Evolutionary conservation across 2,888 invertebrate genomes (phyloP).

Genomic region (Ectemnius continuus): DNA sequence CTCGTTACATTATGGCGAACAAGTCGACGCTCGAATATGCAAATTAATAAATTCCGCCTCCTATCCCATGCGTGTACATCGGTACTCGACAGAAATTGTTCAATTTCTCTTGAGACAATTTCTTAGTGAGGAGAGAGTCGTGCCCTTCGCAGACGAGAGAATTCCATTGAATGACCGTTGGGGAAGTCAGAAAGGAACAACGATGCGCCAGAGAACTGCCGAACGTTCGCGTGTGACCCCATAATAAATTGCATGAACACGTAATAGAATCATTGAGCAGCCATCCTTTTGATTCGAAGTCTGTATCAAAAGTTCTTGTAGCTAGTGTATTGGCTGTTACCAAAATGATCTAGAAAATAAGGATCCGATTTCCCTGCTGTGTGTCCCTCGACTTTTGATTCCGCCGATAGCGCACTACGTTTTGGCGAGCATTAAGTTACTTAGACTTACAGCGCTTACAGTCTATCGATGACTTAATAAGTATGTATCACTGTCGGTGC

Average conservation of each 20-base stretch:
- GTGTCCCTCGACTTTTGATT: slow-evolving; percentile 50
- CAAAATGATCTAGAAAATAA: slow-evolving; percentile 28
- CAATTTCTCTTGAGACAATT: too few species aligned
- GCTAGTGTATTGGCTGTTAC: slow-evolving; percentile 22
- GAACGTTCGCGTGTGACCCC: neutral
- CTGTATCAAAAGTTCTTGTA: slow-evolving; percentile 7
- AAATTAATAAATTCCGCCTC: too few species aligned
- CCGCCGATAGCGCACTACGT: slow-evolving; percentile 19
- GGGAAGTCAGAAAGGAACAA: too few species aligned
- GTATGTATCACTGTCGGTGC: slow-evolving; percentile 61
- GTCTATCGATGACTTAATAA: slow-evolving; percentile 63
- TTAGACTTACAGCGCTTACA: slow-evolving; percentile 48
- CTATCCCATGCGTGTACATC: too few species aligned
- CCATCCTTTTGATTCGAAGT: slow-evolving; percentile 11
- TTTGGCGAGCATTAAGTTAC: slow-evolving; percentile 47
- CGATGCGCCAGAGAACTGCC: too few species aligned
- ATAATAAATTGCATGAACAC: neutral
- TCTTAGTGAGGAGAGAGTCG: too few species aligned
- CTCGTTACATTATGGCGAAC: too few species aligned
- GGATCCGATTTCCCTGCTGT: slow-evolving; percentile 40
- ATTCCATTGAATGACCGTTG: too few species aligned
- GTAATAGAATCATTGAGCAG: neutral
- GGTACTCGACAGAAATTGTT: too few species aligned
- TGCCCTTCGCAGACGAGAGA: too few species aligned
- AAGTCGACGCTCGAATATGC: too few species aligned